Evolutionary conservation across 1,140 invertebrate genomes (phyloP), one percentile per base, ranked within the genome.

Genomic region (Cepaea nemoralis): DNA sequence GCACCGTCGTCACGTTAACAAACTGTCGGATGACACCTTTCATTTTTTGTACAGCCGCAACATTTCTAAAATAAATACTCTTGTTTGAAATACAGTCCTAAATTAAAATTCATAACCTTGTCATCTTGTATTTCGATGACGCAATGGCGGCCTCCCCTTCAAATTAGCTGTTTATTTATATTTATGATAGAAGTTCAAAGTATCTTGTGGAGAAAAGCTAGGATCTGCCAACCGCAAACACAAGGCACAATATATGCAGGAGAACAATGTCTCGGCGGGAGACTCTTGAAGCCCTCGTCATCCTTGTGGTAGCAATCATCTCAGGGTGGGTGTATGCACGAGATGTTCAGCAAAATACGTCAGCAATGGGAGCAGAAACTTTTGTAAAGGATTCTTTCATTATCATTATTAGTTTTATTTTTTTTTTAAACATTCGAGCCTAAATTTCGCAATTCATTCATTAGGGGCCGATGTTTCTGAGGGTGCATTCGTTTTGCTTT

Each of bases 381-480:
- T 63, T 31, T 6, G 33, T n/a, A 63, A 31, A 19, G 16, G 2
- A 63, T 63, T 63, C 59, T 63, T 63, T 63, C 16, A 63, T 63
- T 31, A 63, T 63, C 33, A 55, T 55, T 55, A 55, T 55, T 55
- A 55, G 14, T 55, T 2, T 31, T 31, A 63, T 63, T 63, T 31
- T 6, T 31, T 63, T 1, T 31, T 31, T 2, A 63, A 63, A 63
- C 10, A n/a, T 6, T 6, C 59, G 6, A 63, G 59, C 27, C 27
- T 27, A 63, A 63, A 63, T 63, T 27, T 63, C 59, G 5, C 22
- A n/a, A 63, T 63, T 63, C n/a, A 63, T 63, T 63, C 59, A 63
- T 63, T 63, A 31, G n/a, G n/a, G 16, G 16, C 59, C 59, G 33
- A 63, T 63, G 1, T 63, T 63, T 63, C 59, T 31, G 2, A 63